A percentile compares a stretch with the other conserved stretches of the same genome.
phyloP scores from a whole-genome alignment of 2,888 invertebrate genomes.

The Anarsia innoxiella region DNA sequence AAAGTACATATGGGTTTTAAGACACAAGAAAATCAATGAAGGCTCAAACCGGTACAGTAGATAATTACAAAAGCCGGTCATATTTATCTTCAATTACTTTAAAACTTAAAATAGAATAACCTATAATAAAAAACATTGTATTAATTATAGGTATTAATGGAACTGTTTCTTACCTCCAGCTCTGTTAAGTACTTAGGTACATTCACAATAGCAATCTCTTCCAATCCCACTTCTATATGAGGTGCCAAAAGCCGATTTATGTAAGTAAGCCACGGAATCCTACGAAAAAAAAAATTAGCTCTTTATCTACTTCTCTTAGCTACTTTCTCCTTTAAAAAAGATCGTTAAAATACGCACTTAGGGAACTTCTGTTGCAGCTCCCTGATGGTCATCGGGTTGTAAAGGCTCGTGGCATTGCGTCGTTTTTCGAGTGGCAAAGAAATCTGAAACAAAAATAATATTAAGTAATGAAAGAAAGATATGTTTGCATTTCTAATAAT shows the following conservation, averaged over 20 bases:
- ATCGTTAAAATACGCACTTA: constrained; percentile 58
- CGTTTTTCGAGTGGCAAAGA: constrained; percentile 92
- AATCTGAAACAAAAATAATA: constrained; percentile 77
- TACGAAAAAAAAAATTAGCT: constrained; percentile 20
- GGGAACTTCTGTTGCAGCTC: constrained; percentile 85
- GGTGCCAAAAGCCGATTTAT: constrained; percentile 86
- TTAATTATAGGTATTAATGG: no score
- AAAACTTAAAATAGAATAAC: no score
- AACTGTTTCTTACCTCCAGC: constrained; percentile 76
- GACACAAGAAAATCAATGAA: no score
- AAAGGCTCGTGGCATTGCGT: constrained; percentile 91
- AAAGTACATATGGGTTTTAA: no score
- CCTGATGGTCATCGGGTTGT: constrained; percentile 91
- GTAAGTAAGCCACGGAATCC: constrained; percentile 88
- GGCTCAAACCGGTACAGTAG: no score
- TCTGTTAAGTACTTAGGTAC: constrained; percentile 87
- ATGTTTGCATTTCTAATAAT: no score
- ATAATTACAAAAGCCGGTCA: no score
- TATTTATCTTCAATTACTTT: no score
- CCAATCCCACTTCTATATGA: constrained; percentile 73
- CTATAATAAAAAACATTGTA: no score
- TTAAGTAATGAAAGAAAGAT: no score
- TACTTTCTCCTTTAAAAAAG: no score
- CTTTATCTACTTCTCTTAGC: background rate
- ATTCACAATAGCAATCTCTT: constrained; percentile 88